Base-by-base conservation (phyloP, 2,113 vertebrate species). In the Emydura subglobosa region DNA sequence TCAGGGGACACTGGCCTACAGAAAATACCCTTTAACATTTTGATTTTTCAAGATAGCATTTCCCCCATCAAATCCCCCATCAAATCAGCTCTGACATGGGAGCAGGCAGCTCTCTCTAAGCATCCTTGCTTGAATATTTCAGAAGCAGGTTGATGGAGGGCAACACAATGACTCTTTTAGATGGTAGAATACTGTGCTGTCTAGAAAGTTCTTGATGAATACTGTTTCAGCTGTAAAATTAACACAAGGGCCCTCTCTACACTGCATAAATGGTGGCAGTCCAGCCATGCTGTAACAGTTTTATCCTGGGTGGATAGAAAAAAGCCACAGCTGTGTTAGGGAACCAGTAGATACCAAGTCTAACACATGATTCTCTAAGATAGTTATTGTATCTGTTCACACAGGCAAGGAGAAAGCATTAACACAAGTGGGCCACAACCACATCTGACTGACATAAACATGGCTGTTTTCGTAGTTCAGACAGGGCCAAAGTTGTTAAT, bases 371-470 rank as follows among this genome's bases (percentile, higher is more conserved):
- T n/a, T 68, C 34, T n/a, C 34, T 17, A 24, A 2, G 22, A 2
- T 3, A 47, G 25, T 12, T 19, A 42, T 31, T 17, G 4, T 54
- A 0, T 89, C 65, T 76, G 12, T 44, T 47, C 24, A 72, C 3
- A 29, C 27, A 84, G 7, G 22, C 27, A 83, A 24, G 72, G 6
- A 44, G 44, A 51, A 74, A 24, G 24, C 42, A 84, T 0, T 13
- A 31, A 7, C 17, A 1, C 4, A 31, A 78, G 51, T 12, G 39
- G 57, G 61, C 68, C 39, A 55, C 81, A 83, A 0, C 14, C 34
- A 25, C 74, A 78, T 0, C 8, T 0, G 7, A 44, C 17, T 68
- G 7, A n/a, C 34, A 68, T n/a, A 21, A 68, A 68, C 8, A 13
- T 68, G 65, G 10, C 72, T 8, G 8, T 0, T 3, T 4, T 0